These are phyloP conservation scores for Tethea ocularis DNA, from an alignment of 2,888 invertebrate genomes.

Conservation along the genomic window DNA sequence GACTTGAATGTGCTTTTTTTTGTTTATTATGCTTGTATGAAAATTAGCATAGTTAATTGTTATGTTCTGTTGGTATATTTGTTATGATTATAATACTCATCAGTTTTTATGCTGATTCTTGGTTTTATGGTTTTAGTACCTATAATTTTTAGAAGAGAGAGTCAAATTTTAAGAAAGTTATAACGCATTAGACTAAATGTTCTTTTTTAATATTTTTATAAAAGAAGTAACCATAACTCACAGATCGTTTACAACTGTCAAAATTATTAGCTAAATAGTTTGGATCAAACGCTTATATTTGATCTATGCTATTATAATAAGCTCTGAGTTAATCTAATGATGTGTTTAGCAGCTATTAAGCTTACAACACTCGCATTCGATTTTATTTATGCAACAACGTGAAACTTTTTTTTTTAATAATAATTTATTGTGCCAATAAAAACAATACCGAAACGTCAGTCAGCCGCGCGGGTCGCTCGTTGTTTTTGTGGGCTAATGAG, in stretches of 20 bases:
- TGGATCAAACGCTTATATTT: too few species aligned
- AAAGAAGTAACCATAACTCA: too few species aligned
- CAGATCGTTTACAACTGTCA: too few species aligned
- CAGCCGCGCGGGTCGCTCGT: constrained; percentile 17
- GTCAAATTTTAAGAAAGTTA: too few species aligned
- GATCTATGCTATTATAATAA: too few species aligned
- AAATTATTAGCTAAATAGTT: too few species aligned
- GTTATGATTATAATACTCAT: neutral
- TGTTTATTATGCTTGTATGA: neutral
- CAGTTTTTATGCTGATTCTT: neutral
- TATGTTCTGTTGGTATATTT: neutral
- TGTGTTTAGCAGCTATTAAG: neutral
- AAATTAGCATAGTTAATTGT: neutral
- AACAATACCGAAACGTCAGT: constrained; percentile 13
- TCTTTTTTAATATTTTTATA: too few species aligned
- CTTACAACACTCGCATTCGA: too few species aligned
- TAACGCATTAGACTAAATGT: too few species aligned
- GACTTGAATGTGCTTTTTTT: neutral
- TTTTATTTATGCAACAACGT: too few species aligned
- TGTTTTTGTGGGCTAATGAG: constrained; percentile 54
- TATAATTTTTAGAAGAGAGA: too few species aligned
- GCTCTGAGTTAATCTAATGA: neutral
- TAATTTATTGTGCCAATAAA: neutral
- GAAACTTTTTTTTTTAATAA: neutral
- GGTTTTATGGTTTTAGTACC: neutral